Evolutionary conservation across 2,113 vertebrate genomes (phyloP).

Genomic region (Tiliqua scincoides): DNA sequence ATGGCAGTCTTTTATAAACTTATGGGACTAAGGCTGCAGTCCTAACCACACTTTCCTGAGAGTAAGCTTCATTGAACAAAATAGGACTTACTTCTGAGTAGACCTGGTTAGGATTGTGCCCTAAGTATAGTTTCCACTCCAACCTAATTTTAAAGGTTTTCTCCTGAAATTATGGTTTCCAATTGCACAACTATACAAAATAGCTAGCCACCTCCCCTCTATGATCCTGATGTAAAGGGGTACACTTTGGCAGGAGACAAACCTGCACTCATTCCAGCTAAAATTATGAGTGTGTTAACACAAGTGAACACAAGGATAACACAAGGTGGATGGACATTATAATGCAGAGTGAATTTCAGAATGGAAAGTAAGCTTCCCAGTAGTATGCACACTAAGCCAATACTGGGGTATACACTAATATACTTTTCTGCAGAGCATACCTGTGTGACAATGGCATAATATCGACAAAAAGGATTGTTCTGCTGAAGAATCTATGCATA

Average conservation of each 20-base stretch:
- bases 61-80: too few relatives aligned
- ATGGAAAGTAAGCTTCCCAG: not conserved
- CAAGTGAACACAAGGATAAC: not conserved
- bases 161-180: not conserved
- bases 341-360: not conserved
- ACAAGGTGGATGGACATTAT: not conserved
- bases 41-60: too few relatives aligned
- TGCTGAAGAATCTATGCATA: slow-evolving; percentile 25
- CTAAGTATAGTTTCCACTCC: not conserved
- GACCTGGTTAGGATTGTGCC: too few relatives aligned
- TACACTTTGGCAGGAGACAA: not conserved
- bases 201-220: not conserved
- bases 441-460: slow-evolving; percentile 16
- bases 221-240: not conserved
- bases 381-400: not conserved
- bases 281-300: not conserved
- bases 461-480: not conserved
- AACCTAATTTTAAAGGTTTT: not conserved
- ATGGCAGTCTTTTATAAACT: not conserved
- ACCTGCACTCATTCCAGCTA: not conserved
- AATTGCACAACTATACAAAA: not conserved
- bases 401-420: not conserved
- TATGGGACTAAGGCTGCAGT: too few relatives aligned
- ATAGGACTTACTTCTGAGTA: too few relatives aligned
- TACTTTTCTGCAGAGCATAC: not conserved